Base-by-base conservation (phyloP, 2,797 vertebrate genomes). In the Oryzias sinensis region DNA sequence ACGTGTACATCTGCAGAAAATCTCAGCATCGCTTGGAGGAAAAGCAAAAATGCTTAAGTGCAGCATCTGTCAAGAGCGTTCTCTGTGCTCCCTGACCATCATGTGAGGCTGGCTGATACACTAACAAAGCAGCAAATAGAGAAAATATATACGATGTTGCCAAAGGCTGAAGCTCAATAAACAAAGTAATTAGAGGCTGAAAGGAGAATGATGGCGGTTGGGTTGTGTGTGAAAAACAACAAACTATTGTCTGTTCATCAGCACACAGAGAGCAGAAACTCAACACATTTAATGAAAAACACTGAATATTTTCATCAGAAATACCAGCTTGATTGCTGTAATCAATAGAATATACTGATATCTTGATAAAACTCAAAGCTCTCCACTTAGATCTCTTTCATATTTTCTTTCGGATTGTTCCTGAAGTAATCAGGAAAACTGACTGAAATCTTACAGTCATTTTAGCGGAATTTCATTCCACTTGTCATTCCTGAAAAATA, bases 141-240 rank as follows among this genome's bases (percentile, higher is more conserved):
- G 49, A 69, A 49, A 60, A 25, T 62, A 63, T 56, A 61, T 55
- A 56, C 72, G 42, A 62, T 51, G 66, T 65, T 49, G 40, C 46
- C 43, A 64, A 41, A 49, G 45, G 50, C 50, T 61, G 40, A 56
- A 43, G 56, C 62, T 56, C 54, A 70, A 65, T 58, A 65, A 65
- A 67, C 53, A 63, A 54, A 68, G 33, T 43, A 75, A 75, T 68
- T 88, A 80, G 80, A 49, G 43, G 70, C 90, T 90, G 73, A 20
- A 89, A 24, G 27, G 50, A 4, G 91, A 43, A 79, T 89, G 85
- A 86, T 78, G 62, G 86, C 85, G 77, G 73, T 91, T 88, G 88
- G 79, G 87, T 88, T 89, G 82, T 70, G 70, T 82, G 83, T 89
- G 89, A 90, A 90, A 92, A 85, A 87, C 64, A 85, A 80, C 79